Base-by-base conservation (phyloP, 1,140 invertebrate species). In the Drosophila lowei region DNA sequence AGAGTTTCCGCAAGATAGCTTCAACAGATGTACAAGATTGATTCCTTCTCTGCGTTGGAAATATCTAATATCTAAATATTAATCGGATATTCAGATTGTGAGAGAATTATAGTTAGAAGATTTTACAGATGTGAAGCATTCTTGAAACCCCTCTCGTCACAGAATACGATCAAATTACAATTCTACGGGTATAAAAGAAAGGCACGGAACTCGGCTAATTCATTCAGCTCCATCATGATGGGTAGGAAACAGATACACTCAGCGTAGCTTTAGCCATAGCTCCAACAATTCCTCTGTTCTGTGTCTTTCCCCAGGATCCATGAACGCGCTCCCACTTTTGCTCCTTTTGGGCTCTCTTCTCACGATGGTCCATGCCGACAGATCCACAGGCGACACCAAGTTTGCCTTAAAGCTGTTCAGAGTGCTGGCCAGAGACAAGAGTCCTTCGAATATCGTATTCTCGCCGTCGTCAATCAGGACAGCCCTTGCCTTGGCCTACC, bases 391-490 rank as follows among this genome's bases (percentile, higher is more conserved):
- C 2, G 71, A 74, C 44, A 41, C 49, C 3, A 59, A 52, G 34
- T 84, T 84, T 49, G 66, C 79, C 28, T 53, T 56, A 15, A 58
- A 58, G 46, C 65, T 83, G 6, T 79, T 65, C 49, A n/a, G 42
- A 25, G 43, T 34, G 9, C 41, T 85, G 53, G 66, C 58, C 23
- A 57, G 46, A 8, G 41, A 49, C 3, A 15, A 63, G 1, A 1
- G 44, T 3, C 41, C 13, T 8, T 65, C 86, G 18, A 95, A 94
- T 86, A 61, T 94, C 5, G 83, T 94, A 25, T 90, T 92, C 60
- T 94, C 94, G 2, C 93, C 94, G 1, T 85, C 93, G 15, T 94
- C 93, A 53, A 89, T 93, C 25, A 73, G 93, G 21, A 92, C 92
- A 28, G 91, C 93, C 8, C 70, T 95, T 48, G 92, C 93, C 6